A percentile compares a stretch with the other conserved stretches of the same genome.
Conservation (phyloP, 2,113 vertebrate species). For the Rana temporaria region DNA sequence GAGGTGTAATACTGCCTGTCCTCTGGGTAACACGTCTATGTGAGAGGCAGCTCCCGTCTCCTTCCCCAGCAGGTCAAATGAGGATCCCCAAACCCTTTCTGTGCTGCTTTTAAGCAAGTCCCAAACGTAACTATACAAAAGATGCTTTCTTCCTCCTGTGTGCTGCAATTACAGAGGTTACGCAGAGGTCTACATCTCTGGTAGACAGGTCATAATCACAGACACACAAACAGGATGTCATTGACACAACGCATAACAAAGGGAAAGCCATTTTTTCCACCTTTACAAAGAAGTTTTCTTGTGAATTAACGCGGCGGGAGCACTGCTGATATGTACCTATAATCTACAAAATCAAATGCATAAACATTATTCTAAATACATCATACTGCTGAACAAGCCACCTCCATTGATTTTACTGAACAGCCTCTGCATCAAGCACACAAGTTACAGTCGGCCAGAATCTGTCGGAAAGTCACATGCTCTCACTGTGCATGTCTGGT, state of each 20-base stretch:
- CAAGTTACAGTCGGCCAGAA: neutral
- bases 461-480: slow-evolving; percentile 1
- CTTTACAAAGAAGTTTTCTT: too few relatives aligned
- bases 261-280: neutral
- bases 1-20: slow-evolving; percentile 36
- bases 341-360: too few relatives aligned
- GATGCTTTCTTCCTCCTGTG: slow-evolving; percentile 9
- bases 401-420: neutral
- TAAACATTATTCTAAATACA: too few relatives aligned
- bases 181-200: neutral
- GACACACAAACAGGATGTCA: slow-evolving; percentile 26
- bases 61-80: slow-evolving; percentile 41
- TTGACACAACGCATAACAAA: neutral
- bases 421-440: neutral
- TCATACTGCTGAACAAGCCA: too few relatives aligned
- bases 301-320: too few relatives aligned
- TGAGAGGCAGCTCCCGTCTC: slow-evolving; percentile 12
- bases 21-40: slow-evolving; percentile 40
- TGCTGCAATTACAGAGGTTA: slow-evolving; percentile 2
- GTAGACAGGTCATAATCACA: neutral
- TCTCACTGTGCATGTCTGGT: neutral
- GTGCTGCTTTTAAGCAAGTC: slow-evolving; percentile 1
- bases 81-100: slow-evolving; percentile 23
- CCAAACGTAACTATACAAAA: slow-evolving; percentile 26
- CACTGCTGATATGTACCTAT: too few relatives aligned